Percentiles rank a stretch among this genome's conserved stretches.
These are phyloP conservation scores for Lymantria monacha DNA, from an alignment of 2,888 invertebrate species.

Conservation along the genomic window DNA sequence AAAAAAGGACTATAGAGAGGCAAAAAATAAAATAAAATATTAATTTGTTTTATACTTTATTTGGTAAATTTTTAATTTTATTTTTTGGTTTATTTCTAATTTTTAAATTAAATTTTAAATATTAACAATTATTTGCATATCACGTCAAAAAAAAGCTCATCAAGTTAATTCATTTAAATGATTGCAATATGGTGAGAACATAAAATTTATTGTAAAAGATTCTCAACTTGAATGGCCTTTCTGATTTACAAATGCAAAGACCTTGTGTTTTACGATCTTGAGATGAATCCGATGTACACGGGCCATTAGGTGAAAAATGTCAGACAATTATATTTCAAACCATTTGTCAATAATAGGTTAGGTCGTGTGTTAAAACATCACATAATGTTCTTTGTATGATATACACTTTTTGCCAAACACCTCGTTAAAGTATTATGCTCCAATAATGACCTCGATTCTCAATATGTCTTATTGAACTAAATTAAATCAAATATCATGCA, in stretches of 20 bases:
- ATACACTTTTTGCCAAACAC: constrained; percentile 14
- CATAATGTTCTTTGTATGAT: constrained; percentile 11
- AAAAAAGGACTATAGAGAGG: too few relatives aligned
- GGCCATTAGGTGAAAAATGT: constrained; percentile 34
- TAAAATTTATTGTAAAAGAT: constrained; percentile 11
- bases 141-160: neutral
- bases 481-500: too few relatives aligned
- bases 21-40: too few relatives aligned
- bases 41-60: too few relatives aligned
- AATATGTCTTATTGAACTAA: too few relatives aligned
- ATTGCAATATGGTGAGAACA: constrained; percentile 14
- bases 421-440: constrained; percentile 16
- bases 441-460: constrained; percentile 9
- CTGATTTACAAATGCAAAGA: constrained; percentile 17
- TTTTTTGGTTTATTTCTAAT: too few relatives aligned
- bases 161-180: neutral
- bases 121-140: too few relatives aligned
- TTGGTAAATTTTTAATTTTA: too few relatives aligned
- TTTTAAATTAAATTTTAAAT: too few relatives aligned
- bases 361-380: constrained; percentile 26
- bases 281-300: constrained; percentile 19
- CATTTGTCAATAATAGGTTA: constrained; percentile 21
- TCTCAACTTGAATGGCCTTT: constrained; percentile 16
- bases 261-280: constrained; percentile 28
- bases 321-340: constrained; percentile 31